Conservation (phyloP, 1,140 invertebrate genomes). For the Lepidurus couesii region DNA sequence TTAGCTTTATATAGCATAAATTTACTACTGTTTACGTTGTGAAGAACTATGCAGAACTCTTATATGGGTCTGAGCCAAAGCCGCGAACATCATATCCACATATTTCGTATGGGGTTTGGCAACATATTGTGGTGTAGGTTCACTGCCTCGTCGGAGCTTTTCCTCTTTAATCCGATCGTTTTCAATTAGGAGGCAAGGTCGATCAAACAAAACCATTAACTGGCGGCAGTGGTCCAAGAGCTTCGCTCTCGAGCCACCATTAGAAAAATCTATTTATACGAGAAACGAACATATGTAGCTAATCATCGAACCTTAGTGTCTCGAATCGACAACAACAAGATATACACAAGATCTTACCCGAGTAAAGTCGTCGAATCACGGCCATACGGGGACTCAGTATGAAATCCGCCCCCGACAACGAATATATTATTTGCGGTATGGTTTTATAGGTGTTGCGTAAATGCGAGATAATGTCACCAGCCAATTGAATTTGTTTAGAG, state of each 20-base stretch:
- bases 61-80: constrained; percentile 31
- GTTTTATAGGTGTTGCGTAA: not conserved
- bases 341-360: constrained; percentile 5
- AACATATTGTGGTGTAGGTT: constrained; percentile 4
- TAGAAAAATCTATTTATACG: constrained; percentile 27
- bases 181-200: constrained; percentile 31
- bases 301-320: not conserved
- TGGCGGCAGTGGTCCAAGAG: constrained; percentile 26
- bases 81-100: constrained; percentile 27
- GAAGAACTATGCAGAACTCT: constrained; percentile 26
- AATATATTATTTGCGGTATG: not conserved
- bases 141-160: not conserved
- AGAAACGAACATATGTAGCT: not conserved
- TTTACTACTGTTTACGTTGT: constrained; percentile 26
- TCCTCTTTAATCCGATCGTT: constrained; percentile 24
- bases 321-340: not conserved
- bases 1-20: not conserved
- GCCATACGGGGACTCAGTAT: constrained; percentile 28
- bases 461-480: constrained; percentile 25
- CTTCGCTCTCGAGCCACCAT: constrained; percentile 18
- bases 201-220: constrained; percentile 26
- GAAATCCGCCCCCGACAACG: constrained; percentile 27
- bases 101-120: constrained; percentile 29
- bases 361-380: constrained; percentile 29
- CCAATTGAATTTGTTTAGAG: constrained; percentile 7